Conservation (phyloP, 1,140 invertebrate genomes). For the Neodiprion virginianus region DNA sequence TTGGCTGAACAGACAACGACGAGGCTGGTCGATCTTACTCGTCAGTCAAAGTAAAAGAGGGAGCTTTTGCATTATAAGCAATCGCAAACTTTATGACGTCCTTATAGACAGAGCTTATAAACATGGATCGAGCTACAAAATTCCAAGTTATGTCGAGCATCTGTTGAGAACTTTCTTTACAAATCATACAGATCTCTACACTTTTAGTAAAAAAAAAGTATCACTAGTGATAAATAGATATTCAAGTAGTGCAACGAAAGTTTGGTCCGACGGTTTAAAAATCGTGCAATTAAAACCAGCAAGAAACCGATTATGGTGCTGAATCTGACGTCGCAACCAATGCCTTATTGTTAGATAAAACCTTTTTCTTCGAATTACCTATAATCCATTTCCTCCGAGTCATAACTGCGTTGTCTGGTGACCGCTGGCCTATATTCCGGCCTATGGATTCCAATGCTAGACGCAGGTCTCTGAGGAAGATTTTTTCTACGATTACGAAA, state of each 20-base stretch:
- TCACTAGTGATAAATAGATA: too few relatives aligned
- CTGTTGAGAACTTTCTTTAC: too few relatives aligned
- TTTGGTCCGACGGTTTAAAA: too few relatives aligned
- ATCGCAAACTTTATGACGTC: neutral
- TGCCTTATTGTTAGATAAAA: too few relatives aligned
- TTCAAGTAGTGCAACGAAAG: too few relatives aligned
- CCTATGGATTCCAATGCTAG: constrained; percentile 53
- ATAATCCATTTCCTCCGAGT: constrained; percentile 55
- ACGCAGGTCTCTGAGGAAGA: constrained; percentile 57
- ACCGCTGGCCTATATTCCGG: constrained; percentile 52
- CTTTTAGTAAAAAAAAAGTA: neutral
- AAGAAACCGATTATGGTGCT: too few relatives aligned
- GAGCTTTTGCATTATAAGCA: neutral
- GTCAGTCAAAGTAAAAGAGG: too few relatives aligned
- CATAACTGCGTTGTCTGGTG: constrained; percentile 54
- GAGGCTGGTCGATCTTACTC: neutral
- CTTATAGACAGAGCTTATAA: too few relatives aligned
- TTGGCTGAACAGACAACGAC: neutral
- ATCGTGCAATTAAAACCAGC: too few relatives aligned
- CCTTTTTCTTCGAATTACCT: constrained; percentile 34
- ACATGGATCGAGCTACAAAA: too few relatives aligned
- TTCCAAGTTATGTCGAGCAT: too few relatives aligned
- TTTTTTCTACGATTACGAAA: constrained; percentile 52
- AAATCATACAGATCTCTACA: constrained; percentile 15
- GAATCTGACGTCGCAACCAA: too few relatives aligned